These are phyloP conservation scores for Irena cyanogastra DNA, from an alignment of 2,113 vertebrate species.

Conservation along the genomic window DNA sequence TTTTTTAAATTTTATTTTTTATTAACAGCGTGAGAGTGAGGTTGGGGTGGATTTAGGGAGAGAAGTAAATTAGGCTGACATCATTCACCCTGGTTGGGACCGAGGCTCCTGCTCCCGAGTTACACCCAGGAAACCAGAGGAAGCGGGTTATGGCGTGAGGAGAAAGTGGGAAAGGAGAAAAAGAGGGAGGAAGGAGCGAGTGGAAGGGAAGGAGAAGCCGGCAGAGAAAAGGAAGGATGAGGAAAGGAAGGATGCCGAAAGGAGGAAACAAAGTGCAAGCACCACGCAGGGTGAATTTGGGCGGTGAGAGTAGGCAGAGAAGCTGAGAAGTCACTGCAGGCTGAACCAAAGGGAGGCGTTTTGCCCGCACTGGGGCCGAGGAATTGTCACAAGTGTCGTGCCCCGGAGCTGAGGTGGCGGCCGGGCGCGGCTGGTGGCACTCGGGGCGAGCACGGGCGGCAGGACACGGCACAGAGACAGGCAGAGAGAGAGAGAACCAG, in stretches of 20 bases:
- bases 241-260: background rate
- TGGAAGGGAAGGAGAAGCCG: background rate
- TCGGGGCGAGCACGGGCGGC: background rate
- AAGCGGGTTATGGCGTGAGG: background rate
- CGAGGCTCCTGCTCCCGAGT: background rate
- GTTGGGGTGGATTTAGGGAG: background rate
- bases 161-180: background rate
- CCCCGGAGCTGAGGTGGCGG: background rate
- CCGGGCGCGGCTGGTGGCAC: background rate
- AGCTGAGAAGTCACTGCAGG: background rate
- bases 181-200: background rate
- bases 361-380: rapidly evolving
- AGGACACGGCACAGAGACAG: background rate
- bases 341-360: background rate
- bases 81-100: background rate
- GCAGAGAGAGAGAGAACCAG: background rate
- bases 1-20: background rate
- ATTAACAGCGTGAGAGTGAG: background rate
- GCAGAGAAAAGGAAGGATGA: background rate
- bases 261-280: background rate
- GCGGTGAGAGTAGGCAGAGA: background rate
- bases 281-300: background rate
- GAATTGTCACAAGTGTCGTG: background rate
- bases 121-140: background rate
- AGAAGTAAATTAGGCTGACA: background rate